phyloP scores from a whole-genome alignment of 2,888 invertebrate genomes.

The Drosophila putrida region DNA sequence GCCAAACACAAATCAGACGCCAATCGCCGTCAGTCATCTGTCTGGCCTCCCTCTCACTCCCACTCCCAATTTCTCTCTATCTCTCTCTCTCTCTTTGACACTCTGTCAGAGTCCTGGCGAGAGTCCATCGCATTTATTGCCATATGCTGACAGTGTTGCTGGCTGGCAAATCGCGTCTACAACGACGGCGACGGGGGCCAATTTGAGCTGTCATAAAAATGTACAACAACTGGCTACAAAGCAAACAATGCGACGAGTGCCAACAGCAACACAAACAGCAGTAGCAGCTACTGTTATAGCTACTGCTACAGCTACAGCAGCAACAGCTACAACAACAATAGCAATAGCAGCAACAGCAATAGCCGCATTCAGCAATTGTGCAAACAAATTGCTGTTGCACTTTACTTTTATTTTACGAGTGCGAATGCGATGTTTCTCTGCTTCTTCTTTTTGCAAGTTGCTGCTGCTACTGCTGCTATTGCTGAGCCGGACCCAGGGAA shows the following conservation, averaged over 20 bases:
- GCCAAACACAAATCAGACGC: constrained; percentile 70
- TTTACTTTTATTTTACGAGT: constrained; percentile 81
- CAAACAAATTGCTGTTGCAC: constrained; percentile 81
- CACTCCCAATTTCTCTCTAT: background rate
- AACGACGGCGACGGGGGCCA: constrained; percentile 74
- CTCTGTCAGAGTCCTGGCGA: constrained; percentile 12
- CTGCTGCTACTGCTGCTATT: constrained; percentile 22
- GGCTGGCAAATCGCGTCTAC: constrained; percentile 57
- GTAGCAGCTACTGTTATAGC: constrained; percentile 30
- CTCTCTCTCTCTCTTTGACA: background rate
- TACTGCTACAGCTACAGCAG: constrained; percentile 31
- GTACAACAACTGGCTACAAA: constrained; percentile 79
- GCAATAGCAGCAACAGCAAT: constrained; percentile 57
- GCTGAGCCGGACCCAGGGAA: constrained; percentile 44
- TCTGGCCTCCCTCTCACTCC: constrained; percentile 2
- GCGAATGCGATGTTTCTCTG: constrained; percentile 65
- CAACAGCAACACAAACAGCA: constrained; percentile 68
- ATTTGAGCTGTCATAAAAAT: constrained; percentile 81
- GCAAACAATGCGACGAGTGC: constrained; percentile 79
- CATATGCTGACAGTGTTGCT: constrained; percentile 80
- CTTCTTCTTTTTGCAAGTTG: constrained; percentile 9
- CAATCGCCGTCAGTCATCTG: constrained; percentile 65
- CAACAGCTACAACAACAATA: constrained; percentile 41
- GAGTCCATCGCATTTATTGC: constrained; percentile 69
- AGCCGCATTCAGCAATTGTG: constrained; percentile 78